Evolutionary conservation across 2,888 invertebrate species (phyloP), one percentile per base, ranked within the genome.

Genomic region (Thalpophila matura): DNA sequence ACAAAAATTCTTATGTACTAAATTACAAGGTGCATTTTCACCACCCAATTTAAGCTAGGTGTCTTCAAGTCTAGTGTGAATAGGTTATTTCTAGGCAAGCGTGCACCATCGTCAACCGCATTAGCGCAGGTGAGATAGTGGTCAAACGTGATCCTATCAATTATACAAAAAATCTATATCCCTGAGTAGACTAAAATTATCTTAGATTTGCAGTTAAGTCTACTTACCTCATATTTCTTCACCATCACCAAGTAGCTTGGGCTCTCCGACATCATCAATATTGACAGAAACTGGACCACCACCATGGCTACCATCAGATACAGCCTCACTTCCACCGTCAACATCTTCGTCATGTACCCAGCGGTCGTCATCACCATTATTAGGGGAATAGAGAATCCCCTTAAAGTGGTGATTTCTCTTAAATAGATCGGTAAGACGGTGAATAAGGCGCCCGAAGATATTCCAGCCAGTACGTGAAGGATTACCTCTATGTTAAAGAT

Each of bases 221-320:
- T n/a, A 68, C 85, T 83, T 12, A 93, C 94, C 86, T 91, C 89
- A 61, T 81, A 60, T 24, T 92, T 88, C 9, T 86, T 87, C 29
- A 63, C 79, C 85, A 84, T 90, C 46, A 94, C 86, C 62, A 90
- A 82, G 72, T 86, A 93, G 35, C 86, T 84, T 0, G 94, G 93
- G 0, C 91, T 89, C 55, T 94, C 94, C 1, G 89, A 71, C 42
- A 91, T 74, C 31, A 86, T 66, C 45, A 87, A 55, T 33, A 92
- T 79, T 2, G 87, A 74, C 0, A 91, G 38, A 1, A 91, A 81
- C 72, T 93, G 91, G 0, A 86, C 38, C 56, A 86, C 80, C 27
- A 92, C 89, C 45, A 91, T 33, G 0, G 77, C 89, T 6, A 89
- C 80, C 84, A 91, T 87, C 20, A 90, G 18, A 51, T 88, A 91